Percentiles rank a stretch among this genome's conserved stretches.
These are phyloP conservation scores for Schizaphis graminum DNA, from an alignment of 2,888 invertebrate species.

Conservation along the genomic window DNA sequence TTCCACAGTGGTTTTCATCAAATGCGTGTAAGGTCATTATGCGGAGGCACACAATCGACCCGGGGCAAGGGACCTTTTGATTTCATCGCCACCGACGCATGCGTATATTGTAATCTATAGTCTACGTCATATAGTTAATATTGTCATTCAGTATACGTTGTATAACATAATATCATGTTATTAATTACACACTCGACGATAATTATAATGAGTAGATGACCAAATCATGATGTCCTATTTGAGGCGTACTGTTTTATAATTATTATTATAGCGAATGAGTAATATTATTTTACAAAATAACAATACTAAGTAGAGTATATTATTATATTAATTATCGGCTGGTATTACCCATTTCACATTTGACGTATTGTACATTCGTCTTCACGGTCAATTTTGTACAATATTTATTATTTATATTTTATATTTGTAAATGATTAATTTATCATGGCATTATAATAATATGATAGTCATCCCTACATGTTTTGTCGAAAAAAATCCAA, in stretches of 20 bases:
- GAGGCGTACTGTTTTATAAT: neutral
- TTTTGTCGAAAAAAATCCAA: neutral
- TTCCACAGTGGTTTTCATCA: neutral
- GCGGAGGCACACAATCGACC: neutral
- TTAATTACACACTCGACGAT: neutral
- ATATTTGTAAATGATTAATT: neutral
- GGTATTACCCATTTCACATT: neutral
- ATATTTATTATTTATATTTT: neutral
- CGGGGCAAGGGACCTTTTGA: neutral
- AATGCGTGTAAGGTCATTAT: neutral
- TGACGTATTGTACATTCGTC: neutral
- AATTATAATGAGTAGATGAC: neutral
- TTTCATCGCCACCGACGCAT: constrained; percentile 14
- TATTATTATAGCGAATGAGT: neutral
- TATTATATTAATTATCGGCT: neutral
- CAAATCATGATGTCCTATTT: neutral
- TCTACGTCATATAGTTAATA: neutral
- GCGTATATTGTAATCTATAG: constrained; percentile 17
- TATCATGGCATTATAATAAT: neutral
- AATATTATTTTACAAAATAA: neutral
- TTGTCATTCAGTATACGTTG: neutral
- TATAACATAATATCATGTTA: neutral
- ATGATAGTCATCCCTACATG: neutral
- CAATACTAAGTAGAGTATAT: neutral
- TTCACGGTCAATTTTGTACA: neutral